Evolutionary conservation across 2,888 invertebrate species (phyloP).

Genomic region (Autographa pulchrina): DNA sequence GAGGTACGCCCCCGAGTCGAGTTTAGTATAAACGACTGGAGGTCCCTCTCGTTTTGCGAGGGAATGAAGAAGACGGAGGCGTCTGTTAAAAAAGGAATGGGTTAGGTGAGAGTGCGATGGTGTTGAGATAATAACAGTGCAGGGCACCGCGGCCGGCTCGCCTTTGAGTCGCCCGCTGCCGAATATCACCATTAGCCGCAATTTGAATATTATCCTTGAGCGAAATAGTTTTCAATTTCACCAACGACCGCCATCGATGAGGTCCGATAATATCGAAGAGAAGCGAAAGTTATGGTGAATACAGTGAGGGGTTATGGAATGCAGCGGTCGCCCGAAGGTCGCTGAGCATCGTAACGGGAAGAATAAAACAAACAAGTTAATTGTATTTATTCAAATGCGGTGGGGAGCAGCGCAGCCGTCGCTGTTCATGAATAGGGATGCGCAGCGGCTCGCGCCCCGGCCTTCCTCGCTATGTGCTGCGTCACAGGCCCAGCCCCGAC

Average conservation of each 20-base stretch:
- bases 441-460: conserved; percentile 48
- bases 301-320: conserved; percentile 65
- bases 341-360: conserved; percentile 72
- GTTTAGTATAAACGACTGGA: conserved; percentile 82
- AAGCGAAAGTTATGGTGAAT: conserved; percentile 15
- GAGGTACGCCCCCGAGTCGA: conserved; percentile 85
- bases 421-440: conserved; percentile 86
- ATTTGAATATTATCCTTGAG: conserved; percentile 80
- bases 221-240: conserved; percentile 78
- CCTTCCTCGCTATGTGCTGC: conserved; percentile 19
- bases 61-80: conserved; percentile 79
- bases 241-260: conserved; percentile 58
- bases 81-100: conserved; percentile 86
- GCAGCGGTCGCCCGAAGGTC: conserved; percentile 73
- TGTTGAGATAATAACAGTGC: conserved; percentile 90
- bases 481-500: conserved; percentile 20
- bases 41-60: conserved; percentile 73
- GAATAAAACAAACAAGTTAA: conserved; percentile 89
- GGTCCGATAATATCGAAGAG: conserved; percentile 35
- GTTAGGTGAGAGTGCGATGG: conserved; percentile 86
- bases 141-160: conserved; percentile 70
- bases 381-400: conserved; percentile 89
- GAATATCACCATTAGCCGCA: conserved; percentile 83
- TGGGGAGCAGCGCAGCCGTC: conserved; percentile 78
- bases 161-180: conserved; percentile 84